Conservation (phyloP, 2,113 vertebrate genomes). For the Toxotes chatareus region DNA sequence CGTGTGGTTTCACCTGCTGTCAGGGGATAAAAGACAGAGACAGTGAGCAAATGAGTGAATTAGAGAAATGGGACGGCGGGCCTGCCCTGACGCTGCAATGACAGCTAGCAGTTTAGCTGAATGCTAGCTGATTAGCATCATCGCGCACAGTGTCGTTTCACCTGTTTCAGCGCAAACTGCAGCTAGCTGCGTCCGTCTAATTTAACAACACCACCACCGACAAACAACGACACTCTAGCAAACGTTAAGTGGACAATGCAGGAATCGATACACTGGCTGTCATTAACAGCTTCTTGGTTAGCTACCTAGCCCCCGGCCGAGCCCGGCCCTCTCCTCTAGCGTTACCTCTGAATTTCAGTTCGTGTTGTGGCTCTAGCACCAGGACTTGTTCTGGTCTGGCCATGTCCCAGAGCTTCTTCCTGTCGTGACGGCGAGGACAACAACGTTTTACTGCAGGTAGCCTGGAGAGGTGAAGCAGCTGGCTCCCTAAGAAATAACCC, state of each 20-base stretch:
- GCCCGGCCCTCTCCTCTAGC: conserved; percentile 64
- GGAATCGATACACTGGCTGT: background rate
- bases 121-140: conserved; percentile 46
- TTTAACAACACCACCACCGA: background rate
- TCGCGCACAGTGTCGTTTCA: conserved; percentile 53
- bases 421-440: conserved; percentile 59
- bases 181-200: background rate
- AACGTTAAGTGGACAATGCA: too few species aligned
- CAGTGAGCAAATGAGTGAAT: background rate
- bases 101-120: conserved; percentile 67
- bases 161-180: conserved; percentile 36
- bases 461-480: conserved; percentile 42
- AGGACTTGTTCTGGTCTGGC: conserved; percentile 92
- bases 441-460: conserved; percentile 17
- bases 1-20: background rate
- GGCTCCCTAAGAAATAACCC: conserved; percentile 44
- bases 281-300: background rate
- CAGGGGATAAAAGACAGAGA: background rate
- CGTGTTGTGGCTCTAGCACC: conserved; percentile 90
- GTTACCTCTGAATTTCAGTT: conserved; percentile 93
- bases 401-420: conserved; percentile 85
- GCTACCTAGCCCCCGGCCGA: conserved; percentile 19
- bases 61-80: conserved; percentile 37
- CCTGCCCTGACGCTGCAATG: conserved; percentile 75
- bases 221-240: background rate